Percentiles rank a stretch among this genome's conserved stretches.
Conservation (phyloP, 2,888 invertebrate species). For the Dascillus cervinus region DNA sequence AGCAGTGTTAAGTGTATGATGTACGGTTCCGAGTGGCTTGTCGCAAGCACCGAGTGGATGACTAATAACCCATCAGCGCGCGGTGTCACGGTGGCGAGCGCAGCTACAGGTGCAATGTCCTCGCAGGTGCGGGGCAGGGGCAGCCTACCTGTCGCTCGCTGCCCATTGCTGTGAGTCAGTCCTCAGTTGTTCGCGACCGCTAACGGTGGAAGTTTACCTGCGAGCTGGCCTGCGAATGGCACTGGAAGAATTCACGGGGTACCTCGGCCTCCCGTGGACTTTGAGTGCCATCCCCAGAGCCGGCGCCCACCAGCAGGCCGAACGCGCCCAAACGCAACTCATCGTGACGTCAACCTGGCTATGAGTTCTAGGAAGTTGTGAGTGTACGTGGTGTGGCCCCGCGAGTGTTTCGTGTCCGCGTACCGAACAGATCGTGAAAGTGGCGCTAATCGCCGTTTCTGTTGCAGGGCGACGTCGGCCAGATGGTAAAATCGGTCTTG, state of each 20-base stretch:
- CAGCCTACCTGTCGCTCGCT: constrained; percentile 38
- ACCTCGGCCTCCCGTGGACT: constrained; percentile 55
- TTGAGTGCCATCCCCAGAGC: constrained; percentile 58
- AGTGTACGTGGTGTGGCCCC: constrained; percentile 13
- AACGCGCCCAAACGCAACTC: constrained; percentile 11
- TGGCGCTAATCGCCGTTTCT: too few relatives aligned
- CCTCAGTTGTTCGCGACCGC: constrained; percentile 18
- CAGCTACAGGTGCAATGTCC: constrained; percentile 44
- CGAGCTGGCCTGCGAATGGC: constrained; percentile 61
- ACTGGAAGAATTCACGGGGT: constrained; percentile 84
- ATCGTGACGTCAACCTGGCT: constrained; percentile 15
- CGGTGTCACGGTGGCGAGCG: constrained; percentile 30
- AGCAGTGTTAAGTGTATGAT: constrained; percentile 14
- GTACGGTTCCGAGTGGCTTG: constrained; percentile 22
- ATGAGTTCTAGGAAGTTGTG: constrained; percentile 15
- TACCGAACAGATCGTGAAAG: too few relatives aligned
- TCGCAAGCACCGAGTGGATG: constrained; percentile 25
- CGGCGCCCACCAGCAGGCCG: constrained; percentile 12
- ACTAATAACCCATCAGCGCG: constrained; percentile 37
- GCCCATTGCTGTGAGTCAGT: constrained; percentile 31
- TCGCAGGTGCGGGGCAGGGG: constrained; percentile 34
- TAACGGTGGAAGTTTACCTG: constrained; percentile 4
- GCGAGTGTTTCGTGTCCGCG: too few relatives aligned
- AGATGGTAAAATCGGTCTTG: constrained; percentile 17
- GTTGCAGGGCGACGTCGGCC: too few relatives aligned